Percentiles rank a stretch among this genome's conserved stretches.
phyloP scores from a whole-genome alignment of 23 tunicate genomes.

The Ascidia mentula region DNA sequence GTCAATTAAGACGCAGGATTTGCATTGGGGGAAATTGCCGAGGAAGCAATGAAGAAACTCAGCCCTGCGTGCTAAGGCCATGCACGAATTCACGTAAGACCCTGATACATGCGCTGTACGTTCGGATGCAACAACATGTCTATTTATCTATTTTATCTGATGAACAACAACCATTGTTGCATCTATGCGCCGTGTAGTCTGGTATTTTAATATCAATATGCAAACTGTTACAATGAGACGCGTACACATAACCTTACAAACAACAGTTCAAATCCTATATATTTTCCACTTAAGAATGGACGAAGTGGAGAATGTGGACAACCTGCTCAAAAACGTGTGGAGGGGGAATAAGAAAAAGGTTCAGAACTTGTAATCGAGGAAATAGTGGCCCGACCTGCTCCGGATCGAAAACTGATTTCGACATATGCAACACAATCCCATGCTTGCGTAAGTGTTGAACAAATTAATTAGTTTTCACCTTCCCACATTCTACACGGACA shows the following conservation, averaged over 20 bases:
- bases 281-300: not conserved
- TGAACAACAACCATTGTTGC: no score
- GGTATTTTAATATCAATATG: no score
- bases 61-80: not conserved
- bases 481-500: no score
- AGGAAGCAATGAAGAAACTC: not conserved
- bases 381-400: slow-evolving; percentile 11
- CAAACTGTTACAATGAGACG: no score
- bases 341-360: slow-evolving; percentile 7
- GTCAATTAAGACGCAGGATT: not conserved
- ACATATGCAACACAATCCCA: not conserved
- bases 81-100: not conserved
- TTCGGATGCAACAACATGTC: no score
- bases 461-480: no score
- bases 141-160: no score
- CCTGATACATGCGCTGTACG: no score
- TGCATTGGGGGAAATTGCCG: not conserved
- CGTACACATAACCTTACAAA: no score
- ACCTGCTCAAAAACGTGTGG: slow-evolving; percentile 20
- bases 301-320: slow-evolving; percentile 3
- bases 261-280: no score
- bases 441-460: slow-evolving; percentile 4
- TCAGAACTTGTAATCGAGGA: slow-evolving; percentile 1
- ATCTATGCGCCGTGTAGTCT: no score
- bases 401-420: not conserved